These are phyloP conservation scores for Myiothlypis chrysogaster DNA, from an alignment of 2,797 vertebrate genomes.

Conservation along the genomic window DNA sequence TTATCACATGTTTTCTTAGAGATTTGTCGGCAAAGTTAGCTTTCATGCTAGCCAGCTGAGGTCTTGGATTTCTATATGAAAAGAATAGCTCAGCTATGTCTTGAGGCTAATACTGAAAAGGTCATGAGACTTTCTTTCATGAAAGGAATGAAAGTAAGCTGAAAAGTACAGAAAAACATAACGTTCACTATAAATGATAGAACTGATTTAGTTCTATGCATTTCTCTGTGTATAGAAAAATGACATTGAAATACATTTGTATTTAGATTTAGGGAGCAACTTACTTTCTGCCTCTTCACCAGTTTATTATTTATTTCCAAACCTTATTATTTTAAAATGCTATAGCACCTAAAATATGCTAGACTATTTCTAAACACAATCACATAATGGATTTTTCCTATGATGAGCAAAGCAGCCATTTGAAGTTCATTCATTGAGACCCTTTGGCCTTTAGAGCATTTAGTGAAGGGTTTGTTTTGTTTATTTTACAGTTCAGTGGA, in stretches of 20 bases:
- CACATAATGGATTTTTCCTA: slow-evolving; percentile 62
- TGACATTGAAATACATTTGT: slow-evolving; percentile 57
- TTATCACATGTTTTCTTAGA: slow-evolving; percentile 60
- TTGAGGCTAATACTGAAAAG: slow-evolving; percentile 66
- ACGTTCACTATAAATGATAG: slow-evolving; percentile 25
- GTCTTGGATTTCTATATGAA: slow-evolving; percentile 62
- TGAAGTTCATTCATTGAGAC: slow-evolving; percentile 68
- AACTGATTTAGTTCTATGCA: slow-evolving; percentile 37
- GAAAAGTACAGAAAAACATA: slow-evolving; percentile 53
- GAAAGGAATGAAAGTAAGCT: slow-evolving; percentile 58
- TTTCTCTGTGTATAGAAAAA: slow-evolving; percentile 54
- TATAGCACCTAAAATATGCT: slow-evolving; percentile 34
- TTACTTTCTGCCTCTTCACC: slow-evolving; percentile 38
- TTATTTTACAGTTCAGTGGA: slow-evolving; percentile 74
- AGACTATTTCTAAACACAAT: slow-evolving; percentile 54
- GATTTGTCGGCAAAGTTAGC: slow-evolving; percentile 53
- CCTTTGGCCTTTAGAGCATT: slow-evolving; percentile 69
- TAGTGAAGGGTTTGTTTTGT: slow-evolving; percentile 72
- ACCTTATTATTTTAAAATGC: slow-evolving; percentile 65
- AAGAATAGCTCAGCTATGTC: slow-evolving; percentile 64
- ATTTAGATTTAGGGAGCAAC: slow-evolving; percentile 50
- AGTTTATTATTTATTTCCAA: slow-evolving; percentile 62
- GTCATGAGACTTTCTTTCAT: slow-evolving; percentile 66
- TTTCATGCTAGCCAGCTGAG: slow-evolving; percentile 64
- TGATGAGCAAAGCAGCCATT: slow-evolving; percentile 63